These are phyloP conservation scores for Melipona bicolor DNA, from an alignment of 2,888 invertebrate species.

Conservation along the genomic window DNA sequence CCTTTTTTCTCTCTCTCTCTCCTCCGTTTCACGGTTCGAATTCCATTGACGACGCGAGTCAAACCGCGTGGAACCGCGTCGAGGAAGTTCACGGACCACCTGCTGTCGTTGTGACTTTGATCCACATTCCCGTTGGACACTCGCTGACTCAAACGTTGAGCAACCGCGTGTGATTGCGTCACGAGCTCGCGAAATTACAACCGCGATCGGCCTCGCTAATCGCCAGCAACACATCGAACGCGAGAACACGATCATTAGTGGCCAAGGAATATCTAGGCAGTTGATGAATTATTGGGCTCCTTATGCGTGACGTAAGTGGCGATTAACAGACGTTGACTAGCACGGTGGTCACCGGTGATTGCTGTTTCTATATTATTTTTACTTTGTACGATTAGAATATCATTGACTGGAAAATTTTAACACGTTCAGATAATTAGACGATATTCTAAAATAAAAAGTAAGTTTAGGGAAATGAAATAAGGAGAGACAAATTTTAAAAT, in stretches of 20 bases:
- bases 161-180: conserved; percentile 41
- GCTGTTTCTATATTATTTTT: no score
- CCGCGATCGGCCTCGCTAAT: conserved; percentile 53
- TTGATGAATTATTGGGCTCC: conserved; percentile 25
- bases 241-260: conserved; percentile 28
- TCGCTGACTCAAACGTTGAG: conserved; percentile 25
- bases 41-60: conserved; percentile 2
- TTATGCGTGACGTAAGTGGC: conserved; percentile 36
- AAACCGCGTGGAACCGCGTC: not conserved
- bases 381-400: no score
- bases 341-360: no score
- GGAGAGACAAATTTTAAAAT: no score
- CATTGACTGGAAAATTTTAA: no score
- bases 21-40: not conserved
- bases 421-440: no score
- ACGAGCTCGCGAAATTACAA: conserved; percentile 36
- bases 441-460: no score
- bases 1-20: conserved; percentile 2
- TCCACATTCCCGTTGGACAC: conserved; percentile 43
- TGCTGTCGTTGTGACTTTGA: conserved; percentile 53
- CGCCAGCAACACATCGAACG: conserved; percentile 12
- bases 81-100: conserved; percentile 60
- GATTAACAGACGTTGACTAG: conserved; percentile 9
- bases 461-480: no score
- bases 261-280: not conserved